These are phyloP conservation scores for Sparidentex hasta DNA, from an alignment of 2,797 vertebrate species.

Conservation along the genomic window DNA sequence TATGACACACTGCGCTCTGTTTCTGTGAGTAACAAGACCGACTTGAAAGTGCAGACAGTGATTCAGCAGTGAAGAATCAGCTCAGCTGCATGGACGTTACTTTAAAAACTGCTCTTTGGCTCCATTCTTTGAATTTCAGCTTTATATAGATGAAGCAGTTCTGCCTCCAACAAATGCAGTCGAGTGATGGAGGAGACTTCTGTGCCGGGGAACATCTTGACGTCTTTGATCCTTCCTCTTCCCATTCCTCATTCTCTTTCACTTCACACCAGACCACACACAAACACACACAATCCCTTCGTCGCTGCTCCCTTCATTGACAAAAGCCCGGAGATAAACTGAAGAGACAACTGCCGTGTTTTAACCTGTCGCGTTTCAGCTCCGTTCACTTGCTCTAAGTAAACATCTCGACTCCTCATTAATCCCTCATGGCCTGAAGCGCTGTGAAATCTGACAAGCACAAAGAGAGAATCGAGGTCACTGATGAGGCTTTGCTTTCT, in stretches of 20 bases:
- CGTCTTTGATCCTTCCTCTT: constrained; percentile 35
- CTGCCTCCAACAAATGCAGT: neutral
- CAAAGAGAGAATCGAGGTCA: constrained; percentile 41
- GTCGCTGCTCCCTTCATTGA: constrained; percentile 41
- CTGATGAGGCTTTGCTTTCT: constrained; percentile 25
- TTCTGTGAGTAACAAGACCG: neutral
- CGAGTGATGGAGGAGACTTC: neutral
- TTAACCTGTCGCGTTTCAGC: constrained; percentile 69
- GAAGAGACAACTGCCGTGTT: constrained; percentile 64
- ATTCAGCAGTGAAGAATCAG: constrained; percentile 10
- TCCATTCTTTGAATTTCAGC: too few species aligned
- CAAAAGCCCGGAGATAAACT: constrained; percentile 72
- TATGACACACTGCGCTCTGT: too few species aligned
- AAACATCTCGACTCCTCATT: constrained; percentile 73
- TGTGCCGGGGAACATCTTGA: neutral
- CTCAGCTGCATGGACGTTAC: neutral
- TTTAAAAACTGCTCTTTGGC: too few species aligned
- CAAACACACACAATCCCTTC: constrained; percentile 29
- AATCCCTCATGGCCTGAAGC: constrained; percentile 56
- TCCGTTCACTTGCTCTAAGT: constrained; percentile 67
- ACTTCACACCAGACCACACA: constrained; percentile 43
- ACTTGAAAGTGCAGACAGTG: neutral
- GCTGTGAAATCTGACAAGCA: constrained; percentile 44
- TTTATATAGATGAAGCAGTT: too few species aligned
- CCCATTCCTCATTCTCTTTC: constrained; percentile 21